These are phyloP conservation scores for Harpalus rufipes DNA, from an alignment of 2,888 invertebrate genomes.

Conservation along the genomic window DNA sequence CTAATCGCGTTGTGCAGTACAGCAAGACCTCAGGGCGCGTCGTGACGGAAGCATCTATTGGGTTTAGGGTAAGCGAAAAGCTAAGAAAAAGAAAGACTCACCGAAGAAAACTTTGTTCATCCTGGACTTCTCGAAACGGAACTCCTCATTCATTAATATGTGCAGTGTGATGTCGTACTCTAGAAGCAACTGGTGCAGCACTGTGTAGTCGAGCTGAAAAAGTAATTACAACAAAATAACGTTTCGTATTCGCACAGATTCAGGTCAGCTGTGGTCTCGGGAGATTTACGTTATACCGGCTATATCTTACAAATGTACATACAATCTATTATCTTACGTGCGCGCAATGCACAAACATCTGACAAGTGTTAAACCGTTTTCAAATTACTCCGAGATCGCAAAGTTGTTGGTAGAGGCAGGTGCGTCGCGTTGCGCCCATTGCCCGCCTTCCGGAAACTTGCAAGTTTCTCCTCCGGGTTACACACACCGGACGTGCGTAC, in stretches of 20 bases:
- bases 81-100: conserved; percentile 74
- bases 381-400: conserved; percentile 69
- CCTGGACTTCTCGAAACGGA: conserved; percentile 86
- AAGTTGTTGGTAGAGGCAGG: conserved; percentile 45
- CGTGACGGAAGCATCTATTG: conserved; percentile 5
- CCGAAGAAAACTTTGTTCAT: conserved; percentile 88
- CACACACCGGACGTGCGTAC: conserved; percentile 59
- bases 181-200: conserved; percentile 88
- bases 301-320: conserved; percentile 70
- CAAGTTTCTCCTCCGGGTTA: conserved; percentile 20
- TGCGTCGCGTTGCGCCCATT: conserved; percentile 34
- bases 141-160: conserved; percentile 90
- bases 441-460: conserved; percentile 21
- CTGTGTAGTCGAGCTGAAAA: conserved; percentile 88
- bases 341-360: conserved; percentile 71
- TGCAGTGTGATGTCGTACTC: conserved; percentile 91
- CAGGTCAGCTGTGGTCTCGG: conserved; percentile 68
- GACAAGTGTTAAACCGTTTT: conserved; percentile 72
- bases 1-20: conserved; percentile 25
- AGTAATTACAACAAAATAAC: conserved; percentile 64
- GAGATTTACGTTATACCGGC: conserved; percentile 70
- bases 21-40: not conserved
- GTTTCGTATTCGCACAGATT: conserved; percentile 62
- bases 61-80: conserved; percentile 42
- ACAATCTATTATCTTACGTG: conserved; percentile 71